Conservation (phyloP, 2,113 vertebrate species). For the Myocastor coypus region DNA sequence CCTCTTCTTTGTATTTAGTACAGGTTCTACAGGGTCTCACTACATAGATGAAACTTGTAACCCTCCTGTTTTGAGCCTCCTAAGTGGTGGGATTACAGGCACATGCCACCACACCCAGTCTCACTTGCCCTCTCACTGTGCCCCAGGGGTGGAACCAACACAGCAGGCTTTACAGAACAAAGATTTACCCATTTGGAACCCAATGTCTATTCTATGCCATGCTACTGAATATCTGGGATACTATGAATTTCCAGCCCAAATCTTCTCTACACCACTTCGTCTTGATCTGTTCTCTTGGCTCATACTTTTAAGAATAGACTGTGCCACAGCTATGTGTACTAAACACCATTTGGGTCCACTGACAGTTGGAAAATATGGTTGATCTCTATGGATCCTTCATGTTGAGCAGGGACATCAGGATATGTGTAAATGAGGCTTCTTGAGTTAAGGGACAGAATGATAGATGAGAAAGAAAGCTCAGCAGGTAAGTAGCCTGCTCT, state of each 20-base stretch:
- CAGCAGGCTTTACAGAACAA: not conserved
- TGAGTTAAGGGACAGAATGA: not conserved
- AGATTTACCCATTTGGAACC: not conserved
- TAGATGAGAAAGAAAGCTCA: not conserved
- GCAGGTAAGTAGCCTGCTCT: fast-evolving
- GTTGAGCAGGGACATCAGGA: not conserved
- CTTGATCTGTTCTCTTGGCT: not conserved
- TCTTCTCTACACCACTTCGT: not conserved
- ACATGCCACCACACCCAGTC: no score
- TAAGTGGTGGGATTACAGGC: no score
- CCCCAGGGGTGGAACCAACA: no score
- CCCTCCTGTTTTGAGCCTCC: no score
- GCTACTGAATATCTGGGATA: not conserved
- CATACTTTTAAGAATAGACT: not conserved
- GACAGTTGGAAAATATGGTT: not conserved
- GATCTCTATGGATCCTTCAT: not conserved
- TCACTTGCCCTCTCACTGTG: no score
- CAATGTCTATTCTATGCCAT: not conserved
- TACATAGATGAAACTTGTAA: no score
- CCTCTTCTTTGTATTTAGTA: no score
- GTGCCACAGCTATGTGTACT: not conserved
- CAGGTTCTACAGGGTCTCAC: no score
- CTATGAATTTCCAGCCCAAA: not conserved
- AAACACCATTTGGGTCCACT: not conserved
- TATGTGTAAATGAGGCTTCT: not conserved